These are phyloP conservation scores for Watsonalla binaria DNA, from an alignment of 2,888 invertebrate genomes.

Conservation along the genomic window DNA sequence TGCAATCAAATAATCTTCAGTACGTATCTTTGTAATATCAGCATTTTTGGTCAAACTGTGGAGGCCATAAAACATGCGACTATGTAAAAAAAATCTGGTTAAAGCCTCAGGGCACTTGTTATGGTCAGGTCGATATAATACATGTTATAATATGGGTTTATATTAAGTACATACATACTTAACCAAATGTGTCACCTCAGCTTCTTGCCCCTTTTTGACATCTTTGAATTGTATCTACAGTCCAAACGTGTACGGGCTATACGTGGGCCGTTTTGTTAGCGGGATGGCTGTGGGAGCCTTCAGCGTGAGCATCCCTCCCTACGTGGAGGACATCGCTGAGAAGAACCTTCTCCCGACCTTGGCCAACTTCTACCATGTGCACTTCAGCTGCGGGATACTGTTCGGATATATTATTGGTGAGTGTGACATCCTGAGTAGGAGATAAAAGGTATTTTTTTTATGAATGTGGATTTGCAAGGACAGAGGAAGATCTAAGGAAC, in stretches of 20 bases:
- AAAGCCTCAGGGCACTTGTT: too few species aligned
- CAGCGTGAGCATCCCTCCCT: conserved; percentile 82
- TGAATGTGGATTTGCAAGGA: too few species aligned
- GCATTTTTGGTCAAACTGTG: too few species aligned
- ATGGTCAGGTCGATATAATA: too few species aligned
- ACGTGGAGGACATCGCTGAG: conserved; percentile 82
- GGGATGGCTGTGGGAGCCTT: conserved; percentile 82
- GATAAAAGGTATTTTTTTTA: neutral
- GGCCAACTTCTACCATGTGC: conserved; percentile 83
- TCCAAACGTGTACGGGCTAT: conserved; percentile 70
- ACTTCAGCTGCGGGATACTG: conserved; percentile 82
- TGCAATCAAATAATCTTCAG: neutral
- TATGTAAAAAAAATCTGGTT: too few species aligned
- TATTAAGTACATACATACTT: too few species aligned
- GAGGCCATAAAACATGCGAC: too few species aligned
- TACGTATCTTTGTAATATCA: too few species aligned
- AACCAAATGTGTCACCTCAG: too few species aligned
- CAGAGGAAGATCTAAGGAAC: too few species aligned
- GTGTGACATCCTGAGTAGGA: conserved; percentile 13
- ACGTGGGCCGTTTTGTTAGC: conserved; percentile 78
- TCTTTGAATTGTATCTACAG: conserved; percentile 27
- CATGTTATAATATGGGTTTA: too few species aligned
- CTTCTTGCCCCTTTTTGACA: too few species aligned
- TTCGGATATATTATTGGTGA: conserved; percentile 79
- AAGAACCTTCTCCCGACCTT: conserved; percentile 80